Evolutionary conservation across 2,113 vertebrate genomes (phyloP).

Genomic region (Alethe castanea): DNA sequence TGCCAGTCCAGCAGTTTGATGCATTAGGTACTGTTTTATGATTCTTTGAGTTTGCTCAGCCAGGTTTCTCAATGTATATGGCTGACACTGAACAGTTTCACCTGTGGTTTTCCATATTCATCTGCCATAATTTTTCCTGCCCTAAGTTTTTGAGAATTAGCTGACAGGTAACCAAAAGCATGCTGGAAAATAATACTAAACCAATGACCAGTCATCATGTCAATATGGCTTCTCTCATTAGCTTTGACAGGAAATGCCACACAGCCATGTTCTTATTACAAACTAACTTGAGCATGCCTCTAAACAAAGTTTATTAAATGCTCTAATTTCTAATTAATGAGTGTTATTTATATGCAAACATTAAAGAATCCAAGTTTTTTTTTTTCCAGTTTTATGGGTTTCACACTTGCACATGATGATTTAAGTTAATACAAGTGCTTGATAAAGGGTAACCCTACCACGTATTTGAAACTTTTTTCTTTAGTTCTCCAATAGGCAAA

Average conservation of each 20-base stretch:
- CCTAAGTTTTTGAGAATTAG: neutral
- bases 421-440: neutral
- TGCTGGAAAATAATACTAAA: neutral
- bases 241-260: neutral
- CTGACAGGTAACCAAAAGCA: neutral
- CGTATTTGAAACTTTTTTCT: neutral
- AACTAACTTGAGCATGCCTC: neutral
- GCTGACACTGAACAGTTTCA: neutral
- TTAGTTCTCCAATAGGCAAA: neutral
- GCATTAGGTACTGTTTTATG: neutral
- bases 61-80: neutral
- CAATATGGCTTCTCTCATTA: neutral
- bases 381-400: neutral
- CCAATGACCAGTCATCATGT: neutral
- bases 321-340: neutral
- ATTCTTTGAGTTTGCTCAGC: neutral
- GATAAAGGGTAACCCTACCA: neutral
- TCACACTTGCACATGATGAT: neutral
- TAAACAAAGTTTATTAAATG: neutral
- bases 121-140: neutral
- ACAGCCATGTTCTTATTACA: neutral
- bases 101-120: neutral
- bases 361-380: rapidly evolving
- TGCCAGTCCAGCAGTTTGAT: neutral
- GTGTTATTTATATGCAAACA: neutral